Evolutionary conservation across 37 sponge, comb jelly and placozoan genomes (phyloP).

Genomic region (Haliclona indistincta): DNA sequence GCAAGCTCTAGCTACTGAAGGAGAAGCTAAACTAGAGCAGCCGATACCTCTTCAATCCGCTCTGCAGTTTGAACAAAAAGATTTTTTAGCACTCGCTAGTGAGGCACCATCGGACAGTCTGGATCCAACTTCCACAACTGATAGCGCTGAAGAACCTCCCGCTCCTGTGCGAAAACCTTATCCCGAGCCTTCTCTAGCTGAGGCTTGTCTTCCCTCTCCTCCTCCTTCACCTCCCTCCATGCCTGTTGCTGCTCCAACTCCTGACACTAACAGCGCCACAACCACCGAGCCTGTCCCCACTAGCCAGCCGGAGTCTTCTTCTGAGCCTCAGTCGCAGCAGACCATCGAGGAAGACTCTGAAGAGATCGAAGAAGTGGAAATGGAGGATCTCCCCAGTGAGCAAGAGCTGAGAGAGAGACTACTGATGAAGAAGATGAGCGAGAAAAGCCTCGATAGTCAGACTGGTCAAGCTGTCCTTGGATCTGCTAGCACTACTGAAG

Average conservation of each 20-base stretch:
- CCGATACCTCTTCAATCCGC: no score
- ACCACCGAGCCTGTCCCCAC: no score
- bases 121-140: not conserved
- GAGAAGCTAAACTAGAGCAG: no score
- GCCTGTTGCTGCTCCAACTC: not conserved
- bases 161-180: not conserved
- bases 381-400: not conserved
- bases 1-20: no score
- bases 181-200: not conserved
- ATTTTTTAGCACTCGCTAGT: no score
- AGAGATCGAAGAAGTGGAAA: no score
- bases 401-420: not conserved
- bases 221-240: not conserved
- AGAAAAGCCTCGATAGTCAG: not conserved
- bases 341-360: not conserved
- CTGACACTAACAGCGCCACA: no score
- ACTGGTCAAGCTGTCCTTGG: no score
- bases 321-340: not conserved
- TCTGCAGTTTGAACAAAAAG: no score
- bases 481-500: no score
- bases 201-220: not conserved
- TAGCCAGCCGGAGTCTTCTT: no score
- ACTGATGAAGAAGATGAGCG: not conserved
- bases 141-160: not conserved
- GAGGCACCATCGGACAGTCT: no score